Percentiles rank a stretch among this genome's conserved stretches.
These are phyloP conservation scores for Spermophilus dauricus DNA, from an alignment of 2,113 vertebrate genomes.

Conservation along the genomic window DNA sequence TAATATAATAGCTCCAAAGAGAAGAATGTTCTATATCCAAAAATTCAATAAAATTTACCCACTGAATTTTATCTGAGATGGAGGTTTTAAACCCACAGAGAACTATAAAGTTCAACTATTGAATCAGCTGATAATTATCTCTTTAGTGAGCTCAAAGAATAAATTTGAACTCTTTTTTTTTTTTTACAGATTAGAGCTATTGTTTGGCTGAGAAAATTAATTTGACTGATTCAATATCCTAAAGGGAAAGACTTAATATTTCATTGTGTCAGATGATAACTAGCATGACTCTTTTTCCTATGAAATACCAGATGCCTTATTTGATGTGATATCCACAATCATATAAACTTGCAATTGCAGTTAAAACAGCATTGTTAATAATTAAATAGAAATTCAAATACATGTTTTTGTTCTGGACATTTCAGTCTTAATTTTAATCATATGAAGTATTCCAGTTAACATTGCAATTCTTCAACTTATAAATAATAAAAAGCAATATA, in stretches of 20 bases:
- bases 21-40: not conserved
- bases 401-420: not conserved
- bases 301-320: not conserved
- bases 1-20: constrained; percentile 13
- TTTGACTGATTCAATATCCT: not conserved
- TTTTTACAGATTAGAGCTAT: not conserved
- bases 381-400: constrained; percentile 51
- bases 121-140: constrained; percentile 8
- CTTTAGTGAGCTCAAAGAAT: not conserved
- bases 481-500: constrained; percentile 12
- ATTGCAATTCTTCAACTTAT: not conserved
- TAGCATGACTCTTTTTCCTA: not conserved
- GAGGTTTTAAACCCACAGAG: not conserved
- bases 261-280: not conserved
- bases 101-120: constrained; percentile 25
- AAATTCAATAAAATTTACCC: not conserved
- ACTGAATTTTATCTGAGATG: constrained; percentile 24
- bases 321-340: not conserved
- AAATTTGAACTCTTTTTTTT: not conserved
- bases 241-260: not conserved
- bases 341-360: not conserved
- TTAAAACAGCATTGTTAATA: constrained; percentile 6
- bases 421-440: constrained; percentile 18
- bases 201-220: not conserved
- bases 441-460: not conserved